Conservation (phyloP, 2,888 invertebrate genomes). For the Eurytoma adleriae region DNA sequence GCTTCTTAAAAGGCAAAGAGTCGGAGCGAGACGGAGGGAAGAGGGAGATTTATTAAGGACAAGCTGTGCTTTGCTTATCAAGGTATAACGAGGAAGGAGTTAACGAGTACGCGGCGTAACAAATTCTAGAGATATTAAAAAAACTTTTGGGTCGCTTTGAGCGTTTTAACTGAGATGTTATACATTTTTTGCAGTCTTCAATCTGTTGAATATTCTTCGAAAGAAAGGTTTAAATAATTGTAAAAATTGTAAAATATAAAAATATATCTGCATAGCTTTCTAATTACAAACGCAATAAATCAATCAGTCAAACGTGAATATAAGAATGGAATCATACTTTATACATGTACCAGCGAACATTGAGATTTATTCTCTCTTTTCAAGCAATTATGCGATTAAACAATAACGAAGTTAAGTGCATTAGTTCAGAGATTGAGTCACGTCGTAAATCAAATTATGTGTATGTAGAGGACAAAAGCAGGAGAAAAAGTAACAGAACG, state of each 20-base stretch:
- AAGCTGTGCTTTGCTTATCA: constrained; percentile 45
- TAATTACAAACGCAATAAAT: too few species aligned
- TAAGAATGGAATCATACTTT: too few species aligned
- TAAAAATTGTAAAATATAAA: not conserved
- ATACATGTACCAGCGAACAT: too few species aligned
- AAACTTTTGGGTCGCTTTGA: constrained; percentile 34
- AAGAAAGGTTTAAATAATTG: not conserved
- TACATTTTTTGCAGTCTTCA: too few species aligned
- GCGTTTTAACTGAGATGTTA: constrained; percentile 4
- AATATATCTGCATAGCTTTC: too few species aligned
- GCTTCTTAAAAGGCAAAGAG: constrained; percentile 23
- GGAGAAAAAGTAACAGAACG: not conserved
- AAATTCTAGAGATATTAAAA: constrained; percentile 33
- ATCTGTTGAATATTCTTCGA: too few species aligned
- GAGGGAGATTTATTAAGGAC: constrained; percentile 52
- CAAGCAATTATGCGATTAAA: constrained; percentile 30
- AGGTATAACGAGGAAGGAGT: constrained; percentile 33
- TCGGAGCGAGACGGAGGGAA: constrained; percentile 29
- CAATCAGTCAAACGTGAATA: too few species aligned
- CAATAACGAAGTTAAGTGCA: constrained; percentile 15
- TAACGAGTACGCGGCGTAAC: constrained; percentile 24
- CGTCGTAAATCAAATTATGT: constrained; percentile 61
- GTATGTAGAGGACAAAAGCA: constrained; percentile 42
- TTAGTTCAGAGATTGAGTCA: constrained; percentile 57
- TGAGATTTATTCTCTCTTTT: not conserved